Percentiles rank a stretch among this genome's conserved stretches.
Evolutionary conservation across 2,888 invertebrate species (phyloP).

Genomic region (Andrena flavipes): DNA sequence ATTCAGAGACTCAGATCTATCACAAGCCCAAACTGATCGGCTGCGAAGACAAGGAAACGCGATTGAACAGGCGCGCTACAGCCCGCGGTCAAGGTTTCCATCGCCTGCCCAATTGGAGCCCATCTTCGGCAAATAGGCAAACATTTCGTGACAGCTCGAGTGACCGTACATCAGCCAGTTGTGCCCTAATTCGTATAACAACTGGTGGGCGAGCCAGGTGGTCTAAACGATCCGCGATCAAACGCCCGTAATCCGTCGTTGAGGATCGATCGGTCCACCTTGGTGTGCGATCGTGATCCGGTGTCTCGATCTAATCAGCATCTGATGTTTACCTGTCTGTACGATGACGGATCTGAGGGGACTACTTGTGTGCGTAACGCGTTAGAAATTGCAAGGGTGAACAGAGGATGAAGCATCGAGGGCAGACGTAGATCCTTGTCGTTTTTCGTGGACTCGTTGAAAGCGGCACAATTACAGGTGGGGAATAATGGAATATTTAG

Average conservation of each 20-base stretch:
- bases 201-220: slow-evolving; percentile 10
- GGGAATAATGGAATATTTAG: too few species aligned
- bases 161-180: slow-evolving; percentile 12
- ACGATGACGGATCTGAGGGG: slow-evolving; percentile 21
- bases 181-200: slow-evolving; percentile 39
- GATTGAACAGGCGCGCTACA: background rate
- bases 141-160: slow-evolving; percentile 25
- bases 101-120: slow-evolving; percentile 6
- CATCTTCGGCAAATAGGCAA: slow-evolving; percentile 22
- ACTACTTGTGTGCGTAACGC: slow-evolving; percentile 8
- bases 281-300: slow-evolving; percentile 21
- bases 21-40: background rate
- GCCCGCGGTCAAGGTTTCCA: slow-evolving; percentile 1
- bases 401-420: background rate
- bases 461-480: too few species aligned
- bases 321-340: slow-evolving; percentile 32
- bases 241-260: slow-evolving; percentile 28
- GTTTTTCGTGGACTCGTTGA: background rate
- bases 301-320: slow-evolving; percentile 46
- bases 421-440: slow-evolving; percentile 12
- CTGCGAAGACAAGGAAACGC: background rate
- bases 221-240: slow-evolving; percentile 41
- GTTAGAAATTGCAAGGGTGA: slow-evolving; percentile 33
- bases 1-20: background rate
- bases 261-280: slow-evolving; percentile 17